Evolutionary conservation across 2,113 vertebrate genomes (phyloP).

Genomic region (Petromus typicus): DNA sequence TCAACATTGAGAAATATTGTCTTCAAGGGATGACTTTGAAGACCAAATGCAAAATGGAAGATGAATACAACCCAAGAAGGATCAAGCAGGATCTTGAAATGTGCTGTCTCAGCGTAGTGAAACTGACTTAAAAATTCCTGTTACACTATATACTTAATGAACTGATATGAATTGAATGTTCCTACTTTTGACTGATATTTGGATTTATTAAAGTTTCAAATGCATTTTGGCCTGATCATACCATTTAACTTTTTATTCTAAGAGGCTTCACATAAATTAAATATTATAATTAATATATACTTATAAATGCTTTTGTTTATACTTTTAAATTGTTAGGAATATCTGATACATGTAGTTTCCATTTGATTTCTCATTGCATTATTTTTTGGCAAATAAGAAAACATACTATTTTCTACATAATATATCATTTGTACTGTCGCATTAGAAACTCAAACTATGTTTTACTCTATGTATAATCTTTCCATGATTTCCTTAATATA

Average conservation of each 20-base stretch:
- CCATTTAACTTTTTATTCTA: background rate
- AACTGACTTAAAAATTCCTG: background rate
- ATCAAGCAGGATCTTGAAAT: background rate
- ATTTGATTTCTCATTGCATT: background rate
- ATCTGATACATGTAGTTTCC: background rate
- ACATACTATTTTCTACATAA: background rate
- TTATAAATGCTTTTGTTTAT: background rate
- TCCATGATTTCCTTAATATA: background rate
- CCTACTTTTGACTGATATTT: background rate
- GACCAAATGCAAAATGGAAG: background rate
- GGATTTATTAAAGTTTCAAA: background rate
- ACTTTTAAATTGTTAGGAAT: background rate
- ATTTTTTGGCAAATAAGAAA: background rate
- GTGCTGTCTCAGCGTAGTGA: background rate
- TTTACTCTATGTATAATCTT: background rate
- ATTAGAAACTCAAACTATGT: background rate
- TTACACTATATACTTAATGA: background rate
- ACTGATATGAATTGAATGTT: background rate
- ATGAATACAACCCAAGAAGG: background rate
- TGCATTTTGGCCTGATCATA: background rate
- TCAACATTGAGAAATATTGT: background rate
- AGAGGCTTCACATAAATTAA: background rate
- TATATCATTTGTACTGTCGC: background rate
- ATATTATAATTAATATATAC: background rate
- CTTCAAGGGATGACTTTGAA: background rate